Evolutionary conservation across 2,797 vertebrate genomes (phyloP), one percentile per base, ranked within the genome.

Genomic region (Amazona finschi): DNA sequence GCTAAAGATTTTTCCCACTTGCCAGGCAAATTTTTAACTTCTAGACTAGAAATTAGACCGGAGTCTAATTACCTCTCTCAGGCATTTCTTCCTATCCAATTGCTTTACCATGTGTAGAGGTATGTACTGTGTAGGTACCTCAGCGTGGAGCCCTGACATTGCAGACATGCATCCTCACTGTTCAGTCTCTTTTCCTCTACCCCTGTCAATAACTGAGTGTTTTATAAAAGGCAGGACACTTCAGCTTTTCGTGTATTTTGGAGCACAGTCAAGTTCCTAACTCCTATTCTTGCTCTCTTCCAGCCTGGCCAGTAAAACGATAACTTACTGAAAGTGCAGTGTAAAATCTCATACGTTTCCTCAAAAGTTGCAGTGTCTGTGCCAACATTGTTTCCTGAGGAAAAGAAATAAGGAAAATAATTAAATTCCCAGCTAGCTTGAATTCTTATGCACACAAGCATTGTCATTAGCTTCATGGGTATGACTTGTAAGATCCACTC

Each of bases 401-500:
- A 19, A 52, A 67, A 55, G 15, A 27, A 28, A 30, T 3, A 8
- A 12, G 30, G 6, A 17, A 41, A 28, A 15, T 10, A 8, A 30
- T 58, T 0, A 10, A 6, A 58, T 44, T 78, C 52, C 52, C 57
- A 75, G 4, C 4, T 64, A 96, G 22, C 22, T 77, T 52, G 75
- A 83, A 83, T 90, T 94, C 84, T 72, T 61, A 53, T 12, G 25
- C 47, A 41, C 31, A 50, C 8, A 47, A 60, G 47, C 19, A 60
- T 43, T 91, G 88, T 49, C 44, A 61, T 82, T 91, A 57, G 5
- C 21, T 92, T 94, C 78, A 27, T 5, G 12, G 65, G 58, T 61
- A 58, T 87, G 58, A 69, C 47, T 77, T 89, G 44, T 82, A 87
- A 79, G 44, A 95, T 65, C 65, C 49, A 71, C 67, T 90, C 52